Conservation (phyloP, 2,888 invertebrate species). For the Leptinotarsa juncta region DNA sequence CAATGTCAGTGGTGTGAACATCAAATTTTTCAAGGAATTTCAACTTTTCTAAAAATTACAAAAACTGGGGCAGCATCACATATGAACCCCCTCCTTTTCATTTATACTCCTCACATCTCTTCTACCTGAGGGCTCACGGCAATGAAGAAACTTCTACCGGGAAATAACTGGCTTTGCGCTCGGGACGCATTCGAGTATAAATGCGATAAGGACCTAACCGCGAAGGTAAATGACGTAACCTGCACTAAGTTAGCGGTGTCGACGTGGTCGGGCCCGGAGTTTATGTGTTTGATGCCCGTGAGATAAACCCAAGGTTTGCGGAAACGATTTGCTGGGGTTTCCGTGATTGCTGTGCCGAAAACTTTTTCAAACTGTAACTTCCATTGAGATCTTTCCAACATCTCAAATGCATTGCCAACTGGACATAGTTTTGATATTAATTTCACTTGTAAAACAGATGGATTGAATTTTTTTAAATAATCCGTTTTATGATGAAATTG, state of each 20-base stretch:
- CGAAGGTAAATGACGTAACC: slow-evolving; percentile 57
- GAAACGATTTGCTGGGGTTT: not conserved
- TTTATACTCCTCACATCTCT: slow-evolving; percentile 29
- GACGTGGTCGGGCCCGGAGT: slow-evolving; percentile 25
- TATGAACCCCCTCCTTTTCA: not conserved
- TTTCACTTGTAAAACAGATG: too few species aligned
- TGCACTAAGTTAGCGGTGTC: slow-evolving; percentile 37
- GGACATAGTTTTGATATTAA: too few species aligned
- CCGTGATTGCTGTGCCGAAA: not conserved
- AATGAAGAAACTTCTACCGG: slow-evolving; percentile 58
- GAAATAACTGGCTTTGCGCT: slow-evolving; percentile 56
- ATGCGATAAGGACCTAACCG: slow-evolving; percentile 63
- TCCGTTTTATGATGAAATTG: too few species aligned
- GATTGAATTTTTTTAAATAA: too few species aligned
- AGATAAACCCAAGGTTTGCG: slow-evolving; percentile 9
- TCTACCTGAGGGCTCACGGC: slow-evolving; percentile 58
- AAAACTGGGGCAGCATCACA: not conserved
- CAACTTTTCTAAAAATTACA: too few species aligned
- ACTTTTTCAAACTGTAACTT: not conserved
- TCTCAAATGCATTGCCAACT: too few species aligned
- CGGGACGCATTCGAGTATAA: slow-evolving; percentile 62
- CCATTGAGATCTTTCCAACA: not conserved
- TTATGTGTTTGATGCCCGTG: slow-evolving; percentile 17
- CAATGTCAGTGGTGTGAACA: too few species aligned
- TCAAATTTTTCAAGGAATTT: too few species aligned